A percentile compares a stretch with the other conserved stretches of the same genome.
phyloP scores from a whole-genome alignment of 1,140 invertebrate genomes.

The Meloidogyne exigua region DNA sequence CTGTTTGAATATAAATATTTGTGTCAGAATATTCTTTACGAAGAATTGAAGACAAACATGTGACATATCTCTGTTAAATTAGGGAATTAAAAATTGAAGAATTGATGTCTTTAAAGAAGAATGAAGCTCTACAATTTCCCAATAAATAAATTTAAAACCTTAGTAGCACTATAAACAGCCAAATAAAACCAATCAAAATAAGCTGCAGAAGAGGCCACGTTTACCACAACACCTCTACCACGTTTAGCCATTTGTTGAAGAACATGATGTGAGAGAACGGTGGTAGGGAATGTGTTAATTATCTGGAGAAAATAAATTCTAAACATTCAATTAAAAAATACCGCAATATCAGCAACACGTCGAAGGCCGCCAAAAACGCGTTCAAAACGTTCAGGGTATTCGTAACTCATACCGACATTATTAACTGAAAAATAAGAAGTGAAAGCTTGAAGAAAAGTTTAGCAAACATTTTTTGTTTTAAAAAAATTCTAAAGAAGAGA shows the following conservation, averaged over 20 bases:
- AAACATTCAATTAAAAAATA: constrained; percentile 22
- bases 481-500: too few relatives aligned
- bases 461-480: too few relatives aligned
- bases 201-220: constrained; percentile 42
- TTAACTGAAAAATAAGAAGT: constrained; percentile 45
- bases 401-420: constrained; percentile 59
- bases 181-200: constrained; percentile 34
- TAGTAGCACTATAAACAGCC: constrained; percentile 58
- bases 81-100: neutral
- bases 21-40: constrained; percentile 52
- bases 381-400: constrained; percentile 59
- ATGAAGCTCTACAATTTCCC: neutral
- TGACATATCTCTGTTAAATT: constrained; percentile 32
- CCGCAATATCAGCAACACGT: constrained; percentile 50
- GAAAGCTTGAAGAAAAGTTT: too few relatives aligned
- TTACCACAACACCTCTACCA: constrained; percentile 39
- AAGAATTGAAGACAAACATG: constrained; percentile 37
- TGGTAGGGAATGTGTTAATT: constrained; percentile 42
- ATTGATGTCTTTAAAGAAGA: neutral
- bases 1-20: constrained; percentile 24
- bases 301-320: neutral
- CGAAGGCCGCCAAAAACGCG: constrained; percentile 53
- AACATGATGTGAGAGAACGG: constrained; percentile 40
- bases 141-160: constrained; percentile 35
- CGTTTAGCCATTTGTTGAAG: constrained; percentile 44